Conservation (phyloP, 2,888 invertebrate genomes). For the Notodonta ziczac region DNA sequence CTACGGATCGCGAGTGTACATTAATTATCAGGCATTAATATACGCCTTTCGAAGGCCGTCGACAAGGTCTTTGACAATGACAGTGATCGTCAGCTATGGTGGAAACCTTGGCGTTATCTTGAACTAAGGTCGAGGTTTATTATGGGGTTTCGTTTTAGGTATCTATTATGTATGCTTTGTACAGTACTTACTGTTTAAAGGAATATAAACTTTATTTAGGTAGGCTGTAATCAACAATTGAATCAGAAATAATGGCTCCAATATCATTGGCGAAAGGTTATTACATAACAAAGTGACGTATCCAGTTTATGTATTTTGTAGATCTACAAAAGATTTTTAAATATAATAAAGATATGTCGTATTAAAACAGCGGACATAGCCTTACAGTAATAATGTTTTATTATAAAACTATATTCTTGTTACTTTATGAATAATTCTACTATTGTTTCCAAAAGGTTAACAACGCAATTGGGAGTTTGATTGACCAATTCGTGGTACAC, state of each 20-base stretch:
- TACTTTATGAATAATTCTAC: slow-evolving; percentile 12
- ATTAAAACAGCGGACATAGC: too few relatives aligned
- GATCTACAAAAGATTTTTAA: too few relatives aligned
- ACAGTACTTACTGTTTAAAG: too few relatives aligned
- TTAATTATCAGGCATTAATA: slow-evolving; percentile 38
- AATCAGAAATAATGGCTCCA: too few relatives aligned
- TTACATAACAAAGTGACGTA: too few relatives aligned
- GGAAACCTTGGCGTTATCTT: slow-evolving; percentile 32
- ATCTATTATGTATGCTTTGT: background rate
- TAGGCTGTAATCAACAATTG: too few relatives aligned
- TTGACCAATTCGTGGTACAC: slow-evolving; percentile 32
- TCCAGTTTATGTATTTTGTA: too few relatives aligned
- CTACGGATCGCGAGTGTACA: slow-evolving; percentile 37
- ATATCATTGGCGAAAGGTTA: too few relatives aligned
- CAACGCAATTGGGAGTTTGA: slow-evolving; percentile 23
- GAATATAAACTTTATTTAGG: too few relatives aligned
- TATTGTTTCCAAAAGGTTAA: slow-evolving; percentile 22
- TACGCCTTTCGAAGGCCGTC: slow-evolving; percentile 46
- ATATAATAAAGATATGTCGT: too few relatives aligned
- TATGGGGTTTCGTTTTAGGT: background rate
- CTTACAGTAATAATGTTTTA: too few relatives aligned
- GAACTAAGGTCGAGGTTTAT: background rate
- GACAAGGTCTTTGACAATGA: slow-evolving; percentile 49
- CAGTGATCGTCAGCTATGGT: slow-evolving; percentile 42
- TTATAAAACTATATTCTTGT: too few relatives aligned